Evolutionary conservation across 2,888 invertebrate species (phyloP).

Genomic region (Synanthedon formicaeformis): DNA sequence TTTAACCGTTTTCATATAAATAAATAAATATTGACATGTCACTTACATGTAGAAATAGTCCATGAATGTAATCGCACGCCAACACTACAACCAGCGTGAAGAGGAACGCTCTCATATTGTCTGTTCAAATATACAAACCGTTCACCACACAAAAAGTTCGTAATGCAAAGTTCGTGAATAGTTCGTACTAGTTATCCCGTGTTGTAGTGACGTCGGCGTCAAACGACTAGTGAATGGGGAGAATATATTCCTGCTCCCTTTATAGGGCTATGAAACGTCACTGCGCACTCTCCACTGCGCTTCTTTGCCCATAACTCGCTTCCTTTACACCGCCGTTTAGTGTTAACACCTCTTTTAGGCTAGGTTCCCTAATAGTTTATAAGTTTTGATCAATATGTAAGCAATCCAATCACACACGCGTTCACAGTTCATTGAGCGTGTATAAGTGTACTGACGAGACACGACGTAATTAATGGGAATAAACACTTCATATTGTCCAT

Average conservation of each 20-base stretch:
- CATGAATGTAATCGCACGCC: constrained; percentile 37
- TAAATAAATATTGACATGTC: no score
- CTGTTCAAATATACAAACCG: constrained; percentile 2
- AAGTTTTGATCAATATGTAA: not conserved
- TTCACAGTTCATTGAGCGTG: no score
- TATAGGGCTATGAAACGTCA: constrained; percentile 43
- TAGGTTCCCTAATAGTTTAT: not conserved
- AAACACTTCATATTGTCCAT: constrained; percentile 12
- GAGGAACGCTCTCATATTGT: constrained; percentile 44
- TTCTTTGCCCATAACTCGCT: constrained; percentile 12
- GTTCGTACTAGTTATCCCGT: constrained; percentile 14
- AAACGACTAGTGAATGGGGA: constrained; percentile 53
- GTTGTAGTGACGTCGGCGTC: constrained; percentile 33
- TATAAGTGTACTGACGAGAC: not conserved
- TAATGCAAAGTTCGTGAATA: constrained; percentile 28
- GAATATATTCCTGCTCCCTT: constrained; percentile 40
- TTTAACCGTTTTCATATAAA: no score
- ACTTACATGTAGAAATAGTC: constrained; percentile 54
- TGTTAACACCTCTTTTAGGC: no score
- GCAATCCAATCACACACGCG: no score
- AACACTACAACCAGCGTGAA: constrained; percentile 34
- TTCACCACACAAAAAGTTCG: constrained; percentile 16
- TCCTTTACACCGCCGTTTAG: not conserved
- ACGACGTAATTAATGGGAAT: not conserved
- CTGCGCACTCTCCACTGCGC: constrained; percentile 61